These are phyloP conservation scores for Colinus virginianus DNA, from an alignment of 2,113 vertebrate genomes.

Conservation along the genomic window DNA sequence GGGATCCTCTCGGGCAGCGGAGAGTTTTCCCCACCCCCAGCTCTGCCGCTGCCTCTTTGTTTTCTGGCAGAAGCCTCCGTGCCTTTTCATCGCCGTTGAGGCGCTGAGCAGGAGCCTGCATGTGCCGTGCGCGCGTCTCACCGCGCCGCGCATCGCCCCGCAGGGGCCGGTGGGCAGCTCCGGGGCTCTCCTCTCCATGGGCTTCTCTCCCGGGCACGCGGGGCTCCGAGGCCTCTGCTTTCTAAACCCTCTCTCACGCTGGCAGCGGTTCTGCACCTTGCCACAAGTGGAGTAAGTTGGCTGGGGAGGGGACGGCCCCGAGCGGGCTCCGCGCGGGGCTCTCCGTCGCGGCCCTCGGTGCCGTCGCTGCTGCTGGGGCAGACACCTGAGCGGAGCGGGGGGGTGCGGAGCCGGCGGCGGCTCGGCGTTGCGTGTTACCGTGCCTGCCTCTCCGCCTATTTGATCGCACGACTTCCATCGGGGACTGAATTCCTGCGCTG, in stretches of 20 bases:
- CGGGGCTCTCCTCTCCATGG: background rate
- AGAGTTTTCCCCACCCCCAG: slow-evolving; percentile 70
- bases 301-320: background rate
- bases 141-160: background rate
- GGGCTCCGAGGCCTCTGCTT: background rate
- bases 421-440: slow-evolving; percentile 33
- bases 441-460: slow-evolving; percentile 8
- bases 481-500: slow-evolving; percentile 69
- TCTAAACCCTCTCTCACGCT: background rate
- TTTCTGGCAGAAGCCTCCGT: slow-evolving; percentile 69
- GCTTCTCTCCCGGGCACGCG: background rate
- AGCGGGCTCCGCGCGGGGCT: background rate
- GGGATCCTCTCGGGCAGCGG: slow-evolving; percentile 67
- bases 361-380: background rate
- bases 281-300: background rate
- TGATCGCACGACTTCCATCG: slow-evolving; percentile 58
- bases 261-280: background rate
- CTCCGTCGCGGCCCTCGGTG: background rate
- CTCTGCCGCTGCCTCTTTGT: slow-evolving; percentile 66
- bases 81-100: slow-evolving; percentile 58
- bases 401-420: background rate
- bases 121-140: slow-evolving; percentile 11
- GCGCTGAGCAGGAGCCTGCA: slow-evolving; percentile 50
- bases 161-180: background rate
- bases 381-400: slow-evolving; percentile 33